A percentile compares a stretch with the other conserved stretches of the same genome.
phyloP scores from a whole-genome alignment of 2,797 vertebrate genomes.

The Sebastes kiyomatsui region DNA sequence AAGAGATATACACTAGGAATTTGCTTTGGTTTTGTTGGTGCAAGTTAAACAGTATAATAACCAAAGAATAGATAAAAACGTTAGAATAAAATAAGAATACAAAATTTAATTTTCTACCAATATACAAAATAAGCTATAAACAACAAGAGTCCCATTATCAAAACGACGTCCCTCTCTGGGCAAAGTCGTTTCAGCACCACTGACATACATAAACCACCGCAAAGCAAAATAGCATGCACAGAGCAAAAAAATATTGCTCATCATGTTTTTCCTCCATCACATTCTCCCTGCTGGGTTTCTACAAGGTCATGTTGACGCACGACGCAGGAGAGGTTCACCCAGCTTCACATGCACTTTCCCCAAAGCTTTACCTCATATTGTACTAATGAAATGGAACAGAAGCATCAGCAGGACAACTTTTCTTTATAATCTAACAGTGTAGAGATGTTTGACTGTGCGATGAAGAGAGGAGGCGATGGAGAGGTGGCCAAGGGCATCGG shows the following conservation, averaged over 20 bases:
- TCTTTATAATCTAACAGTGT: not conserved
- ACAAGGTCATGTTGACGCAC: constrained; percentile 82
- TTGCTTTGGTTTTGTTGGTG: no score
- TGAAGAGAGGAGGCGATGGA: not conserved
- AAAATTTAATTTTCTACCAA: no score
- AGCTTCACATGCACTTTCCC: not conserved
- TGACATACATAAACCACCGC: constrained; percentile 9
- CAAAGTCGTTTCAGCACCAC: not conserved
- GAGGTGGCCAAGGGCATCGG: constrained; percentile 42
- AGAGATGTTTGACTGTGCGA: not conserved
- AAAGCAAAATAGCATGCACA: constrained; percentile 9
- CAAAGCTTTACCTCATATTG: fast-evolving
- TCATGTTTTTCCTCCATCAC: constrained; percentile 47
- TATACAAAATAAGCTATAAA: no score
- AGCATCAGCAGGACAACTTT: not conserved
- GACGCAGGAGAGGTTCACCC: constrained; percentile 44
- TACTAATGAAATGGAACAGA: not conserved
- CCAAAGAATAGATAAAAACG: no score
- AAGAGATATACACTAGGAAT: no score
- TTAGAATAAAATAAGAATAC: no score
- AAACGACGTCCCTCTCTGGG: not conserved
- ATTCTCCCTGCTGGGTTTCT: constrained; percentile 63
- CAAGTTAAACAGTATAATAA: no score
- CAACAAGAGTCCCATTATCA: not conserved
- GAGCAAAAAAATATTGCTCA: constrained; percentile 6